Conservation (phyloP, 2,888 invertebrate genomes). For the Macrosiphum euphorbiae region DNA sequence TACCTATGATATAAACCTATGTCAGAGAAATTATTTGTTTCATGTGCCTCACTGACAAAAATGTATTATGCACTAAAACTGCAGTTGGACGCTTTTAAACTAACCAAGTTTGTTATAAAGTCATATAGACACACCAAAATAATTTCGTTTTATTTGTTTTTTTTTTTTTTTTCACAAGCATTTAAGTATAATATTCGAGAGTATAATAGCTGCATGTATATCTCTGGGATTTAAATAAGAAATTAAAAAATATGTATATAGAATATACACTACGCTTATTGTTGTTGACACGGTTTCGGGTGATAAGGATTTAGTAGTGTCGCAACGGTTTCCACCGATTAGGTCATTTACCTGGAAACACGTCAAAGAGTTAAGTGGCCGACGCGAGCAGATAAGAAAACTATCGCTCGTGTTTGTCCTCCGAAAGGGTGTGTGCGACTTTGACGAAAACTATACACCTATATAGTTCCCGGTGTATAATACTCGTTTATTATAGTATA, state of each 20-base stretch:
- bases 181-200: background rate
- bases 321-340: conserved; percentile 51
- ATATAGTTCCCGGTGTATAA: background rate
- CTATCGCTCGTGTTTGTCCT: conserved; percentile 54
- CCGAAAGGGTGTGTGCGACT: conserved; percentile 58
- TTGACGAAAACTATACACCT: background rate
- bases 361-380: conserved; percentile 62
- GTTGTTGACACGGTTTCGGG: conserved; percentile 59
- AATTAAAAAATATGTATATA: background rate
- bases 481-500: background rate
- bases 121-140: background rate
- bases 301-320: conserved; percentile 50
- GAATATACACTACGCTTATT: background rate
- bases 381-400: conserved; percentile 55
- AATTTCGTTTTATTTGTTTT: background rate
- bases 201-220: background rate
- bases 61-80: background rate
- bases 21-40: background rate
- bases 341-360: conserved; percentile 62
- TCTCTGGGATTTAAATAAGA: background rate
- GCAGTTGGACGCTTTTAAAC: background rate
- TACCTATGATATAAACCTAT: background rate
- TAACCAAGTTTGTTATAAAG: background rate
- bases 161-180: background rate
- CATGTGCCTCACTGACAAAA: background rate